Conservation (phyloP, 2,888 invertebrate genomes). For the Chalcosyrphus nemorum region DNA sequence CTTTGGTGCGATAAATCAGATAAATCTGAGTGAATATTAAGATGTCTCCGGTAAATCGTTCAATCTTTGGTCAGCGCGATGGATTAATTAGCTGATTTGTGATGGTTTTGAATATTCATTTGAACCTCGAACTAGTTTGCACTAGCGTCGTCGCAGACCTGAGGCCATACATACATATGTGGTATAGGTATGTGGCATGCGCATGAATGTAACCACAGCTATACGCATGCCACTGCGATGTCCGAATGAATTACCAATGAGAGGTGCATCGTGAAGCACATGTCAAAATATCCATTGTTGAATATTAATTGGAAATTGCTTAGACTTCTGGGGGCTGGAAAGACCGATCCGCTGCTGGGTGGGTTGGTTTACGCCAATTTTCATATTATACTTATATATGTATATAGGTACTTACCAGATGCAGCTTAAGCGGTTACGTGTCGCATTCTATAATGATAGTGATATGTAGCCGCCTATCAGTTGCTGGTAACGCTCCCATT, state of each 20-base stretch:
- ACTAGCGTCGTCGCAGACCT: background rate
- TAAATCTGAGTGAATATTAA: slow-evolving; percentile 64
- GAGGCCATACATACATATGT: background rate
- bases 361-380: slow-evolving; percentile 62
- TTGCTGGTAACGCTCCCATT: slow-evolving; percentile 67
- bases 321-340: slow-evolving; percentile 36
- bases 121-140: slow-evolving; percentile 12
- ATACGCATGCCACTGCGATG: slow-evolving; percentile 2
- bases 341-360: slow-evolving; percentile 37
- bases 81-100: slow-evolving; percentile 40
- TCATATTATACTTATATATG: too few relatives aligned
- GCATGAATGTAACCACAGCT: slow-evolving; percentile 27
- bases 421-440: slow-evolving; percentile 50
- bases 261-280: slow-evolving; percentile 69
- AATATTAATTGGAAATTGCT: slow-evolving; percentile 62
- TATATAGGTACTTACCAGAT: slow-evolving; percentile 38
- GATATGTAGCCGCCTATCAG: slow-evolving; percentile 30
- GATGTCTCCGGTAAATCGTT: slow-evolving; percentile 61
- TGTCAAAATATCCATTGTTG: slow-evolving; percentile 69
- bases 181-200: slow-evolving; percentile 46
- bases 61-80: slow-evolving; percentile 9
- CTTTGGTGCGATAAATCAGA: slow-evolving; percentile 56
- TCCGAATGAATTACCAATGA: slow-evolving; percentile 65
- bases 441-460: slow-evolving; percentile 30
- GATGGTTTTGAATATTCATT: slow-evolving; percentile 15